Percentiles rank a stretch among this genome's conserved stretches.
Conservation (phyloP, 92 coral and sea anemone species). For the Paramuricea clavata region DNA sequence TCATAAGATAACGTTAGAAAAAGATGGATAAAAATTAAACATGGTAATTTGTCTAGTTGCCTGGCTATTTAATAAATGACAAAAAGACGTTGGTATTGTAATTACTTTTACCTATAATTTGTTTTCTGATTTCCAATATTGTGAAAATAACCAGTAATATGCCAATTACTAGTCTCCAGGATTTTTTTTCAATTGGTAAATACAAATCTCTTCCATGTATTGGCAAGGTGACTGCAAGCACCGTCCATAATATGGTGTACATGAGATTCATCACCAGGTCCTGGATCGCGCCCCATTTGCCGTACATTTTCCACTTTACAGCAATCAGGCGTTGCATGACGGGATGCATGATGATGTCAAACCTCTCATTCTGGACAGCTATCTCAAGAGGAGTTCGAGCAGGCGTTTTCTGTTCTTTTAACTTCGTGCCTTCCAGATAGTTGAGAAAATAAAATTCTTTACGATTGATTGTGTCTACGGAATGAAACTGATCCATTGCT, state of each 20-base stretch:
- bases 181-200: conserved; percentile 49
- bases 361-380: conserved; percentile 71
- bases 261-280: conserved; percentile 67
- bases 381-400: conserved; percentile 67
- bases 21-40: too few species aligned
- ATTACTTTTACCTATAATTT: conserved; percentile 70
- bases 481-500: conserved; percentile 77
- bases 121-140: conserved; percentile 75
- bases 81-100: too few species aligned
- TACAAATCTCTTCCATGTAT: conserved; percentile 46
- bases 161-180: conserved; percentile 74
- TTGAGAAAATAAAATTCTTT: conserved; percentile 74
- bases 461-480: conserved; percentile 68
- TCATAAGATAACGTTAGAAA: too few species aligned
- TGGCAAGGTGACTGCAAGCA: conserved; percentile 66
- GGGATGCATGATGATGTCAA: conserved; percentile 79
- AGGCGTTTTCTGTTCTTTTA: conserved; percentile 57
- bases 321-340: conserved; percentile 74
- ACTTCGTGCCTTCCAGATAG: conserved; percentile 66
- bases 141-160: conserved; percentile 73
- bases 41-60: neutral
- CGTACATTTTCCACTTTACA: conserved; percentile 74
- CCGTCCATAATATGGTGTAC: conserved; percentile 64
- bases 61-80: neutral
- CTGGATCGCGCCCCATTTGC: conserved; percentile 53